phyloP scores from a whole-genome alignment of 2,113 vertebrate species.

The Antennarius striatus region DNA sequence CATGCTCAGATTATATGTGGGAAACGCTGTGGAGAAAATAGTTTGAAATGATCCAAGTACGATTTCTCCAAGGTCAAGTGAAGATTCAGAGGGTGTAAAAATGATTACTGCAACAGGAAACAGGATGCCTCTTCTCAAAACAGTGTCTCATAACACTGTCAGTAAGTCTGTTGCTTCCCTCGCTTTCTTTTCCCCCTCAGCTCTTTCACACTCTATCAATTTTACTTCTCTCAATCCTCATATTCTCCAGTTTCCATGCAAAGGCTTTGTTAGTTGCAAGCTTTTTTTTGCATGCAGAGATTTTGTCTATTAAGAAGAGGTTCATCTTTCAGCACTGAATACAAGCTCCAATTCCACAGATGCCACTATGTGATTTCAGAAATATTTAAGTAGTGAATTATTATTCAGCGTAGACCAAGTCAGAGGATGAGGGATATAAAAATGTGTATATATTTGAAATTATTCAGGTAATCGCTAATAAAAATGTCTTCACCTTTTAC shows the following conservation, averaged over 20 bases:
- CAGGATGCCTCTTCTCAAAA: conserved; percentile 68
- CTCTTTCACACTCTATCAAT: conserved; percentile 72
- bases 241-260: conserved; percentile 69
- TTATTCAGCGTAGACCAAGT: conserved; percentile 11
- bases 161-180: conserved; percentile 61
- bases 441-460: conserved; percentile 27
- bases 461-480: conserved; percentile 54
- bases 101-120: conserved; percentile 69
- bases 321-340: conserved; percentile 51
- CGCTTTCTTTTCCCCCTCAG: conserved; percentile 59
- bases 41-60: conserved; percentile 38
- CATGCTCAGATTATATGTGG: neutral
- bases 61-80: conserved; percentile 67
- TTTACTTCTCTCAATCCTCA: conserved; percentile 61
- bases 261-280: conserved; percentile 63
- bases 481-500: conserved; percentile 42
- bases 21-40: conserved; percentile 4
- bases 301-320: conserved; percentile 46
- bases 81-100: conserved; percentile 60
- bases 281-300: conserved; percentile 50
- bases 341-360: conserved; percentile 22
- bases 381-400: conserved; percentile 36
- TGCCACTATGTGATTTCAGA: conserved; percentile 32
- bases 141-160: conserved; percentile 65
- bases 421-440: conserved; percentile 1